phyloP scores from a whole-genome alignment of 2,797 vertebrate species.

The Cryptoprocta ferox region DNA sequence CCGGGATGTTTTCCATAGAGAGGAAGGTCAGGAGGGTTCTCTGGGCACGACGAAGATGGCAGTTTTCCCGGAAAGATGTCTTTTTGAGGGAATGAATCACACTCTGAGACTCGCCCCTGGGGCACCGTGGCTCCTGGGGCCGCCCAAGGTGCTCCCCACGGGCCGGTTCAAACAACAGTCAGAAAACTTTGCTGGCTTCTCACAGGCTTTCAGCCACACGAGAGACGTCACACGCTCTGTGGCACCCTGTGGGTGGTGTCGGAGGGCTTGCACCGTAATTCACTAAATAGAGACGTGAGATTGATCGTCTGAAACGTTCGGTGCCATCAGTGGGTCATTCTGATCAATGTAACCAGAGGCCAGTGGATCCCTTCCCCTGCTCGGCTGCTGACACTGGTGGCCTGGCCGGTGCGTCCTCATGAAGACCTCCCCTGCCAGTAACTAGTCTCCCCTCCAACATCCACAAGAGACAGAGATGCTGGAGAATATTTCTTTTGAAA shows the following conservation, averaged over 20 bases:
- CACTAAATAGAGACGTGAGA: background rate
- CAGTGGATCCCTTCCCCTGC: background rate
- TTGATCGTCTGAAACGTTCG: background rate
- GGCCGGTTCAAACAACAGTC: too few relatives aligned
- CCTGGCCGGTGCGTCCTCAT: background rate
- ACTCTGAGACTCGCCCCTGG: background rate
- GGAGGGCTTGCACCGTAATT: background rate
- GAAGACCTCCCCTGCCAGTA: background rate
- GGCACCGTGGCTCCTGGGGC: background rate
- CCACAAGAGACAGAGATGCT: background rate
- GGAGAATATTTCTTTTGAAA: background rate
- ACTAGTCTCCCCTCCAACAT: background rate
- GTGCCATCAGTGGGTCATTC: background rate
- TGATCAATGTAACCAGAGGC: background rate
- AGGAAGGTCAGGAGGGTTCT: too few relatives aligned
- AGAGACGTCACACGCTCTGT: background rate
- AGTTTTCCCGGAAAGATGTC: too few relatives aligned
- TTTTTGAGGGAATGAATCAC: background rate
- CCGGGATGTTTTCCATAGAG: background rate
- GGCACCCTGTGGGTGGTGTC: background rate
- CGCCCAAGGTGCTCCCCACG: accelerated
- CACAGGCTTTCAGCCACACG: accelerated
- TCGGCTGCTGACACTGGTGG: too few relatives aligned
- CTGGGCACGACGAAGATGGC: background rate
- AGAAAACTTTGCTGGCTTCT: background rate